Evolutionary conservation across 2,888 invertebrate genomes (phyloP).

Genomic region (Teinopalpus imperialis): DNA sequence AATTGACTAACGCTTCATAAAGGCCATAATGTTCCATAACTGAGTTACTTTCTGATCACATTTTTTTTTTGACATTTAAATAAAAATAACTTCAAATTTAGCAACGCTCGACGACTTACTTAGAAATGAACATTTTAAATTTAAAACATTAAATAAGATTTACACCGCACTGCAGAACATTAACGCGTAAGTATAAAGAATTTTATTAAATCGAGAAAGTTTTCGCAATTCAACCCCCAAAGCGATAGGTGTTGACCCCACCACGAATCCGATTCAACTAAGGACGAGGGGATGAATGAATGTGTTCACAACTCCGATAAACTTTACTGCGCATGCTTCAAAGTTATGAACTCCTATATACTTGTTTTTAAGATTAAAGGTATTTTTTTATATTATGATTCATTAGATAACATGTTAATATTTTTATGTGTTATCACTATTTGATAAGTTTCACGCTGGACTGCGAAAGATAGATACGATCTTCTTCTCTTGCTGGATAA

Average conservation of each 20-base stretch:
- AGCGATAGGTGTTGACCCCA: constrained; percentile 41
- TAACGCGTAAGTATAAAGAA: constrained; percentile 4
- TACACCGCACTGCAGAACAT: constrained; percentile 1
- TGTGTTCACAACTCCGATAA: constrained; percentile 40
- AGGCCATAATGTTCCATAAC: constrained; percentile 69
- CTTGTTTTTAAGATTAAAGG: too few species aligned
- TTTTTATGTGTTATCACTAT: too few species aligned
- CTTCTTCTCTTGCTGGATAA: too few species aligned
- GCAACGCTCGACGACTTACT: too few species aligned
- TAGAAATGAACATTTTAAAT: not conserved
- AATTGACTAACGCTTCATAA: constrained; percentile 41
- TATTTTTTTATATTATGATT: too few species aligned
- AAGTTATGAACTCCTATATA: constrained; percentile 41
- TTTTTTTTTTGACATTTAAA: constrained; percentile 24
- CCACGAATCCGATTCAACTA: constrained; percentile 48
- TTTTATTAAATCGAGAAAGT: constrained; percentile 40
- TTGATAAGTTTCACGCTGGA: too few species aligned
- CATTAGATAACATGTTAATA: too few species aligned
- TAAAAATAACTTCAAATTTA: constrained; percentile 3
- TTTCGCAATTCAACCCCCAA: constrained; percentile 31
- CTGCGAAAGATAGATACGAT: too few species aligned
- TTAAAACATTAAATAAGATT: not conserved
- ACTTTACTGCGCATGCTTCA: constrained; percentile 56
- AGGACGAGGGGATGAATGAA: constrained; percentile 50
- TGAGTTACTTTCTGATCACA: constrained; percentile 38